Evolutionary conservation across 2,888 invertebrate species (phyloP).

Genomic region (Diarsia rubi): DNA sequence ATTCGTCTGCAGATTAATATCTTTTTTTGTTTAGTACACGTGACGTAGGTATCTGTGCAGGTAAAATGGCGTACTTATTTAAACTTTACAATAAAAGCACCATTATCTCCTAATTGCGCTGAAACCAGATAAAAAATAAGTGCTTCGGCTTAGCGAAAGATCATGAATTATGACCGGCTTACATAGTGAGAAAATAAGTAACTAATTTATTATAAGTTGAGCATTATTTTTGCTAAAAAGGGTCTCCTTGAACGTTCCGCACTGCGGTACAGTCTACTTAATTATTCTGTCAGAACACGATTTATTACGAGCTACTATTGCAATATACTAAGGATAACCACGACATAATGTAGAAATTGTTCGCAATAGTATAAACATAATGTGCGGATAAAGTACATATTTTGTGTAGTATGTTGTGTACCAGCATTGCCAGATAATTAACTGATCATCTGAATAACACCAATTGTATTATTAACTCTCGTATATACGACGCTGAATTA

Average conservation of each 20-base stretch:
- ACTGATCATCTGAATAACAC: background rate
- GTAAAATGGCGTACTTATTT: background rate
- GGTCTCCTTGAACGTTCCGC: background rate
- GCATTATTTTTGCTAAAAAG: background rate
- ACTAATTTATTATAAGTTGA: background rate
- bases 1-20: background rate
- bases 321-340: background rate
- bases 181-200: background rate
- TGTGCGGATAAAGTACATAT: background rate
- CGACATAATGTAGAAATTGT: background rate
- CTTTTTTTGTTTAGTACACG: background rate
- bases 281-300: conserved; percentile 37
- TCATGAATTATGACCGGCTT: conserved; percentile 20
- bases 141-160: background rate
- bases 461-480: too few relatives aligned
- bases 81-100: background rate
- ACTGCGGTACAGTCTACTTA: background rate
- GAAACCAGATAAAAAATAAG: background rate
- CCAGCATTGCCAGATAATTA: background rate
- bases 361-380: background rate
- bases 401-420: background rate
- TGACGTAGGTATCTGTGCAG: background rate
- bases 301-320: background rate
- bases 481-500: too few relatives aligned
- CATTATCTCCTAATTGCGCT: background rate